Conservation (phyloP, 2,113 vertebrate species). For the Fregata magnificens region DNA sequence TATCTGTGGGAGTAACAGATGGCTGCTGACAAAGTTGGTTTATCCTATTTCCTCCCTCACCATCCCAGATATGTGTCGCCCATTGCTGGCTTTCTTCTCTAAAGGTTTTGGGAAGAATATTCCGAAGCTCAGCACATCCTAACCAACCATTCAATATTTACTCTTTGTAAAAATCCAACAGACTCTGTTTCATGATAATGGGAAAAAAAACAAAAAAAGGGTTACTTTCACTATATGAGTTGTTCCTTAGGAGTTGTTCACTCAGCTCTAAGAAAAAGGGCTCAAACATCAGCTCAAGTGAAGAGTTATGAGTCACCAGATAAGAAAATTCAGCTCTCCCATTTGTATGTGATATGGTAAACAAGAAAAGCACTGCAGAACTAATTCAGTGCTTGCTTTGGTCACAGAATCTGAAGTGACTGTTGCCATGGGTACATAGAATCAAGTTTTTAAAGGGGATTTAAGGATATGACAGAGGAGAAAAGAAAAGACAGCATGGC, state of each 20-base stretch:
- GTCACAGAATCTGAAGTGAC: slow-evolving; percentile 28
- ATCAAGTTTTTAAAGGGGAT: not conserved
- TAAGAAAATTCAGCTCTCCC: slow-evolving; percentile 1
- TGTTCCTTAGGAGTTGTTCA: not conserved
- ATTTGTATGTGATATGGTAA: slow-evolving; percentile 23
- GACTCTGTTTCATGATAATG: not conserved
- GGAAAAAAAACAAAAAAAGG: not conserved
- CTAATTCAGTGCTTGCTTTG: slow-evolving; percentile 33
- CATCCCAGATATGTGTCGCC: not conserved
- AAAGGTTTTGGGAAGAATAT: not conserved
- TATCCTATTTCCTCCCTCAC: not conserved
- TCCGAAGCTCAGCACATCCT: not conserved
- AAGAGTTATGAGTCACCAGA: slow-evolving; percentile 32
- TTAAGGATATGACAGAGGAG: slow-evolving; percentile 13
- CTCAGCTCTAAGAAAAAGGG: not conserved
- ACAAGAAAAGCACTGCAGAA: slow-evolving; percentile 33
- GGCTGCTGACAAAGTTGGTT: not conserved
- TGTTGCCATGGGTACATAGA: slow-evolving; percentile 48
- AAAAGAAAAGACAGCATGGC: not conserved
- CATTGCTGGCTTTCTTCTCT: not conserved
- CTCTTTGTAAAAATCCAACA: not conserved
- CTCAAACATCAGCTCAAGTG: not conserved
- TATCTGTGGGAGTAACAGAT: slow-evolving; percentile 29
- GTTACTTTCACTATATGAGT: not conserved
- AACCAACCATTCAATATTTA: not conserved